These are phyloP conservation scores for Sarcophaga bullata DNA, from an alignment of 1,140 invertebrate species.

Conservation along the genomic window DNA sequence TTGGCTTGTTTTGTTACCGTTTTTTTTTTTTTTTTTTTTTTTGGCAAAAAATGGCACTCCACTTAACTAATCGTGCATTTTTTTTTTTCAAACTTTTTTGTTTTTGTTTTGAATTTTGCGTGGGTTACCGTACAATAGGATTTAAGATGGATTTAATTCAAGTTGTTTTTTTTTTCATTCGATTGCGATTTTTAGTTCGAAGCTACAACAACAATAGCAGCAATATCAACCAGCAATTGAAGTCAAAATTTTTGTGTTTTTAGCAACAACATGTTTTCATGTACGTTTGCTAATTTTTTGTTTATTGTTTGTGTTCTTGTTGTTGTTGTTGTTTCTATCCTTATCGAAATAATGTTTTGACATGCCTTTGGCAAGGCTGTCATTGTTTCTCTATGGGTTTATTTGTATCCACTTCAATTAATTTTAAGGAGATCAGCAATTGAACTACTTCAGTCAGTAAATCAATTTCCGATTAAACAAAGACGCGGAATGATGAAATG, in stretches of 20 bases:
- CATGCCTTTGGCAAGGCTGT: not conserved
- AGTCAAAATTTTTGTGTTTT: no score
- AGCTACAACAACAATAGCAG: no score
- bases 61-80: not conserved
- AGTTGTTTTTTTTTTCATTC: not conserved
- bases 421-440: not conserved
- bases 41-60: not conserved
- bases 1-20: not conserved
- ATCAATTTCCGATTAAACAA: not conserved
- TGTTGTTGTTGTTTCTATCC: not conserved
- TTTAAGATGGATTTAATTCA: slow-evolving; percentile 1
- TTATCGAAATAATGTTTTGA: slow-evolving; percentile 11
- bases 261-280: not conserved
- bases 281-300: slow-evolving; percentile 4
- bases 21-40: not conserved
- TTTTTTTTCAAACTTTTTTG: not conserved
- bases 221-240: no score
- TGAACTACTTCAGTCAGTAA: not conserved
- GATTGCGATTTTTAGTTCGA: not conserved
- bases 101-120: not conserved
- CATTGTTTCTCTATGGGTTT: not conserved
- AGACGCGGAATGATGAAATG: not conserved
- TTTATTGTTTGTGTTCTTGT: not conserved
- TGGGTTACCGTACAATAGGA: not conserved
- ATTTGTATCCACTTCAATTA: not conserved